A percentile compares a stretch with the other conserved stretches of the same genome.
Conservation (phyloP, 2,888 invertebrate species). For the Parnassius glacialis region DNA sequence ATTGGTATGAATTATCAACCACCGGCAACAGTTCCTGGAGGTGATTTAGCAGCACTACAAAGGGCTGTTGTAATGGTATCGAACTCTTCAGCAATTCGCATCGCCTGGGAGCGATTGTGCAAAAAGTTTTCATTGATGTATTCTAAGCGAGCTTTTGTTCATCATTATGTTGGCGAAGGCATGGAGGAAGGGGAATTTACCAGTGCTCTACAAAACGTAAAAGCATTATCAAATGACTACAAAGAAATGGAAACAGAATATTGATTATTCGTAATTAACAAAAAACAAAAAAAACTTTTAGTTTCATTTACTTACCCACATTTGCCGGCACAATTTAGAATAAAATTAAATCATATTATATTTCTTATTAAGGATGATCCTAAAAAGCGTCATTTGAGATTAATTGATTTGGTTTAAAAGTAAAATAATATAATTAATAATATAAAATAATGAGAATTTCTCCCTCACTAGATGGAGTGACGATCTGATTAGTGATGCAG, state of each 20-base stretch:
- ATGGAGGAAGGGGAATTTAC: slow-evolving; percentile 85
- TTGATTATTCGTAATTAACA: background rate
- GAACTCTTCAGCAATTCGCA: slow-evolving; percentile 88
- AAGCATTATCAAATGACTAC: slow-evolving; percentile 84
- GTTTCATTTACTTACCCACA: too few species aligned
- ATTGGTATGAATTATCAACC: slow-evolving; percentile 88
- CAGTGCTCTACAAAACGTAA: slow-evolving; percentile 83
- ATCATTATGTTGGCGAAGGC: slow-evolving; percentile 90
- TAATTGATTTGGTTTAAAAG: too few species aligned
- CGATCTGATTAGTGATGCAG: too few species aligned
- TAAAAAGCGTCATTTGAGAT: too few species aligned
- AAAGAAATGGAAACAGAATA: slow-evolving; percentile 81
- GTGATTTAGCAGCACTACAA: slow-evolving; percentile 87
- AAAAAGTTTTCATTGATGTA: slow-evolving; percentile 92
- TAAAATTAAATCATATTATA: too few species aligned
- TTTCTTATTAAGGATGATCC: too few species aligned
- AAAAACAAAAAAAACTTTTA: too few species aligned
- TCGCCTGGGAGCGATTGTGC: slow-evolving; percentile 89
- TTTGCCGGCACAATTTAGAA: too few species aligned
- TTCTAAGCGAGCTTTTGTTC: slow-evolving; percentile 91
- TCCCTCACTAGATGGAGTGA: too few species aligned
- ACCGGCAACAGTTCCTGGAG: slow-evolving; percentile 87
- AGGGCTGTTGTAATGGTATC: slow-evolving; percentile 92
- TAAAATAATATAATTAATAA: too few species aligned
- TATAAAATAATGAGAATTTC: too few species aligned